Percentiles rank a stretch among this genome's conserved stretches.
These are phyloP conservation scores for Xanthorhoe spadicearia DNA, from an alignment of 2,888 invertebrate species.

Conservation along the genomic window DNA sequence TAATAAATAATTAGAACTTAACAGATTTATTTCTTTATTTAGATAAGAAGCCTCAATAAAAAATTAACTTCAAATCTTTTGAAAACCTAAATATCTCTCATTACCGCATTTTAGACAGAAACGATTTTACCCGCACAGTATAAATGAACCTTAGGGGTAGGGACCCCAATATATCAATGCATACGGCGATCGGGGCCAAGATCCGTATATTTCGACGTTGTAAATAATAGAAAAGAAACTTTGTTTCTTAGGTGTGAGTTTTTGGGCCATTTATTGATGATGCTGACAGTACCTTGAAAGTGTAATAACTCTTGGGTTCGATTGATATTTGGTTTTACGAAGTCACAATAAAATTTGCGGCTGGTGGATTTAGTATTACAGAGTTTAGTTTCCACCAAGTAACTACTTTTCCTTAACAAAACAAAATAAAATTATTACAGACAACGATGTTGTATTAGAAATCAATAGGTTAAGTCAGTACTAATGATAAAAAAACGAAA, in stretches of 20 bases:
- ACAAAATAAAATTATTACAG: too few species aligned
- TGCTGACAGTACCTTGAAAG: background rate
- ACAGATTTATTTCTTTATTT: too few species aligned
- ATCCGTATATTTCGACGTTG: constrained; percentile 45
- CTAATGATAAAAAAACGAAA: too few species aligned
- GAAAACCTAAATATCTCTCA: background rate
- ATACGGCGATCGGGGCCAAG: constrained; percentile 43
- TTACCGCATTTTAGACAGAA: background rate
- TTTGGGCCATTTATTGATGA: constrained; percentile 9
- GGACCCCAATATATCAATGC: constrained; percentile 54
- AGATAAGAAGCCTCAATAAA: too few species aligned
- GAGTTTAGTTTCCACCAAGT: too few species aligned
- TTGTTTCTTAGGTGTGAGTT: constrained; percentile 27
- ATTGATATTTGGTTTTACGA: background rate
- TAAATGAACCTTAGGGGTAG: constrained; percentile 31
- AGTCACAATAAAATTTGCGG: too few species aligned
- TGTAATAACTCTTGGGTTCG: constrained; percentile 1
- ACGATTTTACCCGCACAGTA: constrained; percentile 1
- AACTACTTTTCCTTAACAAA: too few species aligned
- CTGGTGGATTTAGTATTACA: too few species aligned
- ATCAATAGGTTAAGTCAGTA: too few species aligned
- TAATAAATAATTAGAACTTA: too few species aligned
- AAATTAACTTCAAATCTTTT: too few species aligned
- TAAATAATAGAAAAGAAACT: constrained; percentile 48
- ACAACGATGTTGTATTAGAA: too few species aligned